Conservation (phyloP, 1,140 invertebrate genomes). For the Papilio polyxenes region DNA sequence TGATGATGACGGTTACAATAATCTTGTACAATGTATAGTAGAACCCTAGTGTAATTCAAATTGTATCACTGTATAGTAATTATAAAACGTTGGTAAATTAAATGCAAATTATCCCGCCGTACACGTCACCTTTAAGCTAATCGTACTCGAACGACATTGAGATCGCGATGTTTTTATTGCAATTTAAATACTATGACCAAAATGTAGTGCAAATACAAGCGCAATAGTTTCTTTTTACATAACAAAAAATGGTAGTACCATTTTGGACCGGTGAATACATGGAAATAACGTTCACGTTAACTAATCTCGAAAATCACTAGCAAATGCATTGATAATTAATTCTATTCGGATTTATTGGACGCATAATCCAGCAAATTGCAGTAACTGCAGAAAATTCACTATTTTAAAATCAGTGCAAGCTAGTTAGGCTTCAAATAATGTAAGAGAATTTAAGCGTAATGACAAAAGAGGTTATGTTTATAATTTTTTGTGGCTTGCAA, state of each 20-base stretch:
- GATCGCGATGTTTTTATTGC: constrained; percentile 26
- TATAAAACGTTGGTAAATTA: not conserved
- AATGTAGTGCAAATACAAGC: constrained; percentile 17
- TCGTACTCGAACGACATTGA: constrained; percentile 25
- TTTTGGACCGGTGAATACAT: not conserved
- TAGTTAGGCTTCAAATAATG: too few relatives aligned
- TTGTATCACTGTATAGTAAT: not conserved
- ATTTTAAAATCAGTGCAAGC: too few relatives aligned
- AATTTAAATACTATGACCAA: constrained; percentile 32
- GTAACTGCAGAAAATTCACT: too few relatives aligned
- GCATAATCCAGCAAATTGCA: too few relatives aligned
- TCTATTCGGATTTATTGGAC: not conserved
- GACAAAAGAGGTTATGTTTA: too few relatives aligned
- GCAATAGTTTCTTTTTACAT: constrained; percentile 10
- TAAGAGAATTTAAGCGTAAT: too few relatives aligned
- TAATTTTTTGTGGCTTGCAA: not conserved
- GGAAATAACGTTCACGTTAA: not conserved
- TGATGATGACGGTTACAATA: too few relatives aligned
- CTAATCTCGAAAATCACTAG: not conserved
- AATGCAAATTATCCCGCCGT: constrained; percentile 3
- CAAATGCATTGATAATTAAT: not conserved
- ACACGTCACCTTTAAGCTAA: constrained; percentile 19
- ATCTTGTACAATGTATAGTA: too few relatives aligned
- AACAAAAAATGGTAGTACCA: not conserved
- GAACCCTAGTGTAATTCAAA: not conserved